Base-by-base conservation (phyloP, 2,113 vertebrate species). In the Oxyura jamaicensis region DNA sequence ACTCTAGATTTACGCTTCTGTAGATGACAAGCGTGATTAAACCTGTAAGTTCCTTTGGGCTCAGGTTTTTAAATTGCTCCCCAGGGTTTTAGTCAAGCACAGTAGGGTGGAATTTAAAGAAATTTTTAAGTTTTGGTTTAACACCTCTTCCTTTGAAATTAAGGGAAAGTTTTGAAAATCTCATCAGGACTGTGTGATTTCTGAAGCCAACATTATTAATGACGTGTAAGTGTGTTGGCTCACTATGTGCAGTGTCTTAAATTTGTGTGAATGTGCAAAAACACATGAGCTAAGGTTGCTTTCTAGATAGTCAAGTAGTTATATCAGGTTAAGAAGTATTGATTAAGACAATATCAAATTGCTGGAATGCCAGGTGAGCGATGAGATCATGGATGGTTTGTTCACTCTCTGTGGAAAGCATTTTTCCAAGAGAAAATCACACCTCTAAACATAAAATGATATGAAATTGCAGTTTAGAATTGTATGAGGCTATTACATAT, bases 361-460 rank as follows among this genome's bases (percentile, higher is more conserved):
- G 48, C 39, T 76, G 74, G 25, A 65, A 53, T 2, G 1, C 23
- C 3, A 33, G n/a, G 20, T 56, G 48, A 36, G 36, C 2, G 39
- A 67, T 1, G 14, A 90, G 36, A 52, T n/a, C 1, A 0, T 0
- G 28, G 53, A 31, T 76, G 26, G 8, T 35, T 88, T 52, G 25
- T 86, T 86, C 63, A 11, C 20, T 81, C 72, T 48, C 44, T 42
- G 28, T 71, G 41, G n/a, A 91, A 80, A 78, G 22, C n/a, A 65
- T 78, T 19, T 65, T 50, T 55, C 84, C 44, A 74, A 75, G 56
- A 28, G 21, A 74, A 74, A 94, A 74, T 74, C 28, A 39, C 35
- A 62, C 8, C 39, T 93, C 20, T 75, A 63, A 88, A 84, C 78
- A 87, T 41, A 75, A 88, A 65, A 86, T 26, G 17, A 63, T 33